These are phyloP conservation scores for Potorous gilbertii DNA, from an alignment of 2,797 vertebrate genomes.

Conservation along the genomic window DNA sequence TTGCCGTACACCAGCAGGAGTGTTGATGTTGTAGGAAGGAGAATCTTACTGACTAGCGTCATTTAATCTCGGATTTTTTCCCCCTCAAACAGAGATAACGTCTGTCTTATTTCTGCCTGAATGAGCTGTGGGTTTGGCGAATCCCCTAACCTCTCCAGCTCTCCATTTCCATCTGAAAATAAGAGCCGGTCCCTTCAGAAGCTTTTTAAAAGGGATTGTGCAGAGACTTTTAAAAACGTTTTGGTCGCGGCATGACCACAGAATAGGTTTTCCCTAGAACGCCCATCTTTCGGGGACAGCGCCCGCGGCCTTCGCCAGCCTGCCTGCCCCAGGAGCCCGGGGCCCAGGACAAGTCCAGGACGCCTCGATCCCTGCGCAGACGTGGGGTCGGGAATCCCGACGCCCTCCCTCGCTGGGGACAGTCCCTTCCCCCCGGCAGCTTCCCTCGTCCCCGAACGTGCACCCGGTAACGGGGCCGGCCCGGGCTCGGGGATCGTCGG, in stretches of 20 bases:
- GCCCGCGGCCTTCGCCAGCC: background rate
- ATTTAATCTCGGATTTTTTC: background rate
- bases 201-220: background rate
- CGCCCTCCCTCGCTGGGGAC: background rate
- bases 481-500: background rate
- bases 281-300: background rate
- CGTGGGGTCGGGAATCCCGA: background rate
- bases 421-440: background rate
- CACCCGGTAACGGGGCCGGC: too few relatives aligned
- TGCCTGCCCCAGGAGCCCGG: too few relatives aligned
- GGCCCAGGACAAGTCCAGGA: too few relatives aligned
- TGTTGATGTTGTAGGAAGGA: background rate
- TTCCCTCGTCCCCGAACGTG: background rate
- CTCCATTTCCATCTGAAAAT: background rate
- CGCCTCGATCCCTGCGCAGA: background rate
- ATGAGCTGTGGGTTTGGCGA: background rate
- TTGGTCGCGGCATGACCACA: background rate
- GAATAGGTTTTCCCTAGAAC: background rate
- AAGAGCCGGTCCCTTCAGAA: background rate
- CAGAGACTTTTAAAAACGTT: background rate
- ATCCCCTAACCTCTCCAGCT: background rate
- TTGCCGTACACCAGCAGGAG: background rate
- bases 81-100: background rate
- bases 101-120: background rate
- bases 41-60: background rate